These are phyloP conservation scores for Orthosia incerta DNA, from an alignment of 2,888 invertebrate genomes.

Conservation along the genomic window DNA sequence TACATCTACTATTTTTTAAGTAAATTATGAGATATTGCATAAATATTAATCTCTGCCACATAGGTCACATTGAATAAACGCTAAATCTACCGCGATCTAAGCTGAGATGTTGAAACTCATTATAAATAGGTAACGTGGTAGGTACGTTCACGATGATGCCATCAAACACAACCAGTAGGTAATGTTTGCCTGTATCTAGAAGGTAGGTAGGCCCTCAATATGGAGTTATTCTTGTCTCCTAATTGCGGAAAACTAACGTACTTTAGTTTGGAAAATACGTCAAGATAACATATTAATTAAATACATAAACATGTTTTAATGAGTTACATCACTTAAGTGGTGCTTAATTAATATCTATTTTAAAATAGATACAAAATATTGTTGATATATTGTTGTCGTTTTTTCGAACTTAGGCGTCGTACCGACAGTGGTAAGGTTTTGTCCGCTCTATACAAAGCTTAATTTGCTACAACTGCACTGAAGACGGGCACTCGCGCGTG, in stretches of 20 bases:
- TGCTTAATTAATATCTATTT: neutral
- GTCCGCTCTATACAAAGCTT: no score
- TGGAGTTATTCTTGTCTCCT: conserved; percentile 5
- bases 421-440: no score
- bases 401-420: conserved; percentile 4
- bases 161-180: neutral
- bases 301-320: neutral
- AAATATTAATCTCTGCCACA: neutral
- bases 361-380: conserved; percentile 22
- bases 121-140: neutral
- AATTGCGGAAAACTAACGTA: conserved; percentile 11
- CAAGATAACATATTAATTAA: neutral
- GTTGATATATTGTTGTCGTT: conserved; percentile 13
- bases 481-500: no score
- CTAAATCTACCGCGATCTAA: no score
- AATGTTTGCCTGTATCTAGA: no score
- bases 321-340: conserved; percentile 2
- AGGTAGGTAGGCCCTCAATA: neutral
- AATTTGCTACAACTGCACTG: no score
- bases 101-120: no score
- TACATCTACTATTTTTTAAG: no score
- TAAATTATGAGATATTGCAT: neutral
- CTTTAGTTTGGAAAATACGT: conserved; percentile 39
- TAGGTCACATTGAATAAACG: no score
- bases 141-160: neutral